Base-by-base conservation (phyloP, 2,888 invertebrate genomes). In the Nomada goodeniana region DNA sequence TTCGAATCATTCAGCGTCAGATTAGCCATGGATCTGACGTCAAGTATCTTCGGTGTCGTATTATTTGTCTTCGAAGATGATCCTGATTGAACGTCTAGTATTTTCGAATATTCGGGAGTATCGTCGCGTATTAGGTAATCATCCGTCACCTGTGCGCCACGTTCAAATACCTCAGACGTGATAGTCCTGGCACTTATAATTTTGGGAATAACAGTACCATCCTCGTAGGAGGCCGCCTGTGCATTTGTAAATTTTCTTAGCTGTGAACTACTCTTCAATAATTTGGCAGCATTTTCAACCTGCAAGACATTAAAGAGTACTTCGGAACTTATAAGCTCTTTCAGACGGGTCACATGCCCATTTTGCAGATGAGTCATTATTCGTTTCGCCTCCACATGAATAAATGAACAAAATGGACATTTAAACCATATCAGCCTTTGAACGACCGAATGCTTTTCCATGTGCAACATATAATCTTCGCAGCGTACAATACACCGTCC, bases 171-270 rank as follows among this genome's bases (percentile, higher is more conserved):
- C 65, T 91, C 90, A 0, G 89, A 85, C 1, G 91, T 79, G 23
- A 92, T 92, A 0, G 91, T 92, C 47, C 89, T 84, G 11, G 91
- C 78, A 72, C 89, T 90, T 3, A 92, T 77, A 15, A 92, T 92
- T 68, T 86, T 91, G 3, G 92, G 92, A 18, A 89, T 23, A 2
- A 85, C 26, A 7, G 80, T 79, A 2, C 65, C 60, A 10, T 82
- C 79, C 13, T 67, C 64, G 29, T 36, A 42, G 9, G 26, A 18
- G 4, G 29, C 36, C 18, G 80, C 63, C 0, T 67, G 4, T 4
- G 67, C 76, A 2, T 60, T 76, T 47, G 11, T 47, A 13, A 64
- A 71, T 42, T 70, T 70, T 1, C 18, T 36, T 20, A 7, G 26
- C 9, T 42, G 42, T 1, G 52, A 23, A 23, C n/a, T 57, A n/a